A percentile compares a stretch with the other conserved stretches of the same genome.
These are phyloP conservation scores for Enteromius unitaeniatus DNA, from an alignment of 2,797 vertebrate species.

Conservation along the genomic window DNA sequence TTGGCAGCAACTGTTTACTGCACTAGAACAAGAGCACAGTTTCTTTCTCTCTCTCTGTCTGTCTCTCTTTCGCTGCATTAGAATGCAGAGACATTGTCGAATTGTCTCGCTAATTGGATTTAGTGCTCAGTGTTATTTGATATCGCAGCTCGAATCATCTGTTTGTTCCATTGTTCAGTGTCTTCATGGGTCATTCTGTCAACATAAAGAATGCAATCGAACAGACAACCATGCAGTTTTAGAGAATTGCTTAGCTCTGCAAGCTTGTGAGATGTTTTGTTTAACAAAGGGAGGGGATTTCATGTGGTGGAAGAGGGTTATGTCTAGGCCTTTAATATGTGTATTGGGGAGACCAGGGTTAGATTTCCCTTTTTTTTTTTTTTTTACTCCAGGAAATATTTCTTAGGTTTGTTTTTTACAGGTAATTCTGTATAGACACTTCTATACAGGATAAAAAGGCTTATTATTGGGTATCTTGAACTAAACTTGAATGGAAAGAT, in stretches of 20 bases:
- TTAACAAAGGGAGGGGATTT: conserved; percentile 28
- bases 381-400: neutral
- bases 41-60: neutral
- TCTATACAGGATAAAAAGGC: too few species aligned
- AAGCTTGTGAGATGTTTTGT: conserved; percentile 37
- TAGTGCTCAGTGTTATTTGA: conserved; percentile 60
- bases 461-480: neutral
- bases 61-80: conserved; percentile 36
- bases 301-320: conserved; percentile 9
- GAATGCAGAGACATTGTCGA: conserved; percentile 42
- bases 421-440: neutral
- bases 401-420: neutral
- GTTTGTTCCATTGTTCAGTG: conserved; percentile 72
- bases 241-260: conserved; percentile 62
- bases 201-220: conserved; percentile 44
- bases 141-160: conserved; percentile 78
- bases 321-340: neutral
- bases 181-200: conserved; percentile 65
- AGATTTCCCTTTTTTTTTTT: neutral
- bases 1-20: conserved; percentile 46
- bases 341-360: neutral
- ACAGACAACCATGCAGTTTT: conserved; percentile 57
- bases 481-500: neutral
- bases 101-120: conserved; percentile 58
- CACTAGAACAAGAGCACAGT: conserved; percentile 33